phyloP scores from a whole-genome alignment of 2,797 vertebrate species.

The Tolypeutes matacus region DNA sequence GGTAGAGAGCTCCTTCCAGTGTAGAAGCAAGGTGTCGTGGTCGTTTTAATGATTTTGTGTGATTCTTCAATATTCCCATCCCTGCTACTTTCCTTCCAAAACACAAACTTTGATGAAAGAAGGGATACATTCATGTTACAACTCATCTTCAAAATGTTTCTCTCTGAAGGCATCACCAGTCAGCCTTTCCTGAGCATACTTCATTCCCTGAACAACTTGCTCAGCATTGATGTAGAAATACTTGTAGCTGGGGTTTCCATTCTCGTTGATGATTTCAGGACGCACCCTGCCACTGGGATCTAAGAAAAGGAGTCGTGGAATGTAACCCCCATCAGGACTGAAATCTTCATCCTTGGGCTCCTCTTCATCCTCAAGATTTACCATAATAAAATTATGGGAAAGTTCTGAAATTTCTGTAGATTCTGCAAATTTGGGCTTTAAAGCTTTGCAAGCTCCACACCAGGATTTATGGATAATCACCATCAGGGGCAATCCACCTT shows the following conservation, averaged over 20 bases:
- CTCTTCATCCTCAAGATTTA: slow-evolving; percentile 99
- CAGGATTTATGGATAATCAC: slow-evolving; percentile 98
- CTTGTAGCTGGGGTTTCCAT: slow-evolving; percentile 98
- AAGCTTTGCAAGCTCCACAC: slow-evolving; percentile 99
- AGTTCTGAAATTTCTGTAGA: slow-evolving; percentile 99
- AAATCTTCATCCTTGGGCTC: slow-evolving; percentile 96
- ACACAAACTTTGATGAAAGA: slow-evolving; percentile 63
- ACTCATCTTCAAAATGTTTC: slow-evolving; percentile 91
- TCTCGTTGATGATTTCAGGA: slow-evolving; percentile 96
- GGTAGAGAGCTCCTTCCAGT: slow-evolving; percentile 69
- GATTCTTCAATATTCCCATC: slow-evolving; percentile 58
- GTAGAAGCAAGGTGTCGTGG: slow-evolving; percentile 78
- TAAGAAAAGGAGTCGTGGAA: slow-evolving; percentile 99
- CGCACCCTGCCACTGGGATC: slow-evolving; percentile 96
- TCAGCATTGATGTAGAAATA: slow-evolving; percentile 98
- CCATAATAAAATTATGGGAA: slow-evolving; percentile 98
- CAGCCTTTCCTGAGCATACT: slow-evolving; percentile 96
- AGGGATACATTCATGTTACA: slow-evolving; percentile 82
- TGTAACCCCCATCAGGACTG: slow-evolving; percentile 98
- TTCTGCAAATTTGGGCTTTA: slow-evolving; percentile 98
- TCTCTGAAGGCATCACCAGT: slow-evolving; percentile 94
- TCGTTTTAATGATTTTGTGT: slow-evolving; percentile 66
- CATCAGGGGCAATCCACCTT: slow-evolving; percentile 96
- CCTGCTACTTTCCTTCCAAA: slow-evolving; percentile 72
- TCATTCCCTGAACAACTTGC: slow-evolving; percentile 97